phyloP scores from a whole-genome alignment of 2,888 invertebrate genomes.

The Platycnemis pennipes region DNA sequence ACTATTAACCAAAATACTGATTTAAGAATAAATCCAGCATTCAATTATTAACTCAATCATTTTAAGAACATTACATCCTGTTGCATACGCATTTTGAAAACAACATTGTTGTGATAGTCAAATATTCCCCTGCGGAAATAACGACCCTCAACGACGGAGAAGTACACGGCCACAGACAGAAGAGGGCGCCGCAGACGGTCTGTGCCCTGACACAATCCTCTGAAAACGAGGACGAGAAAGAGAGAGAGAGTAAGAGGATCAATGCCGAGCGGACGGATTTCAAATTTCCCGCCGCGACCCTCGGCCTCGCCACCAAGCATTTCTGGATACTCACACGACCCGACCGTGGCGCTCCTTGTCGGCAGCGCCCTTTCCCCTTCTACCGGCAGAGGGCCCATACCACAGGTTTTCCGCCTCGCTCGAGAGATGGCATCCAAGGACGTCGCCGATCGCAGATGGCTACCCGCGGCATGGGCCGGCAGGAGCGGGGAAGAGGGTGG shows the following conservation, averaged over 20 bases:
- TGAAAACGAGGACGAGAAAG: not conserved
- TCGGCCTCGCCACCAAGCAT: not conserved
- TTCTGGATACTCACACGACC: conserved; percentile 80
- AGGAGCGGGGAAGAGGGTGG: conserved; percentile 44
- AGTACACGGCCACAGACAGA: not conserved
- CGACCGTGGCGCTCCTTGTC: conserved; percentile 81
- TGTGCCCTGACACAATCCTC: not conserved
- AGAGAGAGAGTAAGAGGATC: not conserved
- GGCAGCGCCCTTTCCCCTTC: conserved; percentile 74
- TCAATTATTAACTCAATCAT: too few relatives aligned
- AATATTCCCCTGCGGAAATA: too few relatives aligned
- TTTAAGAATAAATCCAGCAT: too few relatives aligned
- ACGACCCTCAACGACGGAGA: not conserved
- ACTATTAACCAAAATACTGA: too few relatives aligned
- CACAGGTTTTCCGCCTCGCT: conserved; percentile 76
- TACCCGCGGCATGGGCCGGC: conserved; percentile 70
- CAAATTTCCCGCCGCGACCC: not conserved
- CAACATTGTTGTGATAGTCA: too few relatives aligned
- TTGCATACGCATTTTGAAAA: too few relatives aligned
- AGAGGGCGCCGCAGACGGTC: not conserved
- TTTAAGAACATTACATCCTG: too few relatives aligned
- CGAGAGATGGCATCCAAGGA: conserved; percentile 83
- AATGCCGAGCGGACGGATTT: not conserved
- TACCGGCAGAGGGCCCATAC: conserved; percentile 76
- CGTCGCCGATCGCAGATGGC: conserved; percentile 78